Evolutionary conservation across 2,888 invertebrate species (phyloP), one percentile per base, ranked within the genome.

Genomic region (Polymixis lichenea): DNA sequence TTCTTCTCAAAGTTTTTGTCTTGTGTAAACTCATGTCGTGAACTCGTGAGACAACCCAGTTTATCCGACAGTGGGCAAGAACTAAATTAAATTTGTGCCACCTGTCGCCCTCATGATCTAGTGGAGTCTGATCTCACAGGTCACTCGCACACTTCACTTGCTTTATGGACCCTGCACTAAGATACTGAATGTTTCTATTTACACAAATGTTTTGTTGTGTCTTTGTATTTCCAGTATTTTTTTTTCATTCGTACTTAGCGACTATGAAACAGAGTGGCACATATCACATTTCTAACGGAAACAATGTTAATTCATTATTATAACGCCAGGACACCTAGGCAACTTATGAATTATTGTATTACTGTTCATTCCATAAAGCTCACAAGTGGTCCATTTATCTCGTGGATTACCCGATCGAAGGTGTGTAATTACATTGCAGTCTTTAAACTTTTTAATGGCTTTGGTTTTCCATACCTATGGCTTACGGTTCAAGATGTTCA

Each of bases 11-110:
- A 64, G 60, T 78, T 82, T 75, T 83, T 80, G 64, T 77, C 6
- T 56, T 4, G 17, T 65, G 43, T 75, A 68, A 73, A 74, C 58
- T 77, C 25, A 58, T 76, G 78, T 77, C 71, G 82, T 83, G 81
- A 73, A 76, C 60, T 76, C 38, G 32, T 46, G 78, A 78, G 62
- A 77, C 66, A 67, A 78, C 74, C 69, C 70, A 86, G 88, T 79
- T 88, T 89, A 90, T 90, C 89, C 85, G 78, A 78, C 84, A 84
- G 58, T 87, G 89, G 89, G 89, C 89, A 91, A 90, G 90, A 91
- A 90, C 90, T 92, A 92, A 93, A 95, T 94, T 93, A 92, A 92
- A 93, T 94, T 94, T 94, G 94, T 94, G 93, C 93, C 92, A 90
- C 92, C 91, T 90, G 93, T 93, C 92, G 91, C 89, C 90, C 90